These are phyloP conservation scores for Delia radicum DNA, from an alignment of 1,140 invertebrate genomes.

Conservation along the genomic window DNA sequence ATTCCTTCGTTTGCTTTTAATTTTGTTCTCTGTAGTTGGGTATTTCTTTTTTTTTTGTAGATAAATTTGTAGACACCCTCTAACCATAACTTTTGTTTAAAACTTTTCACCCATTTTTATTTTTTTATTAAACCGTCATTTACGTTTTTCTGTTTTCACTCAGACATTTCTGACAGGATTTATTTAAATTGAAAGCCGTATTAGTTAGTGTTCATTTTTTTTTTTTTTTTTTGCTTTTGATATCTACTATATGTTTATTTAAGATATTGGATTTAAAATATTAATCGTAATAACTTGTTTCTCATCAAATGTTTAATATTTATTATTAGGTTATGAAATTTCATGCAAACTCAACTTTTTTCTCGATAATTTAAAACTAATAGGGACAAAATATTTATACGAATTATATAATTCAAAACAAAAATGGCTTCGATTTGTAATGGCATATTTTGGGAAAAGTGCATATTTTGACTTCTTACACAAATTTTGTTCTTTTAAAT, in stretches of 20 bases:
- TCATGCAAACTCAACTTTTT: too few species aligned
- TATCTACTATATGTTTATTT: background rate
- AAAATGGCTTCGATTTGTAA: too few species aligned
- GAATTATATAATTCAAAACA: too few species aligned
- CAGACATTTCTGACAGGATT: constrained; percentile 12
- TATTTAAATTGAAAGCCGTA: background rate
- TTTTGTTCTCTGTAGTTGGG: background rate
- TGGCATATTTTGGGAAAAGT: too few species aligned
- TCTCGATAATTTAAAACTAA: too few species aligned
- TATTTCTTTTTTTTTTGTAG: background rate
- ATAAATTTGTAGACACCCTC: background rate
- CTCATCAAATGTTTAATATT: background rate
- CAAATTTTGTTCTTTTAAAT: too few species aligned
- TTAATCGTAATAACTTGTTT: background rate
- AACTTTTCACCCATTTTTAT: background rate
- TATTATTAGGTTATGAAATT: too few species aligned
- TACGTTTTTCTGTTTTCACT: background rate
- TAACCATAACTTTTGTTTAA: background rate
- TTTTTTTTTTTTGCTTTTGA: background rate
- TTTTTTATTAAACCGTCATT: background rate
- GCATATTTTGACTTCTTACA: too few species aligned
- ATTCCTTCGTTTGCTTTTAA: background rate
- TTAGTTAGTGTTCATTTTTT: background rate
- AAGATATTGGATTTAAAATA: background rate
- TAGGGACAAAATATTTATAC: too few species aligned